phyloP scores from a whole-genome alignment of 37 sponge, comb jelly and placozoan genomes.

The Crambe crambe region DNA sequence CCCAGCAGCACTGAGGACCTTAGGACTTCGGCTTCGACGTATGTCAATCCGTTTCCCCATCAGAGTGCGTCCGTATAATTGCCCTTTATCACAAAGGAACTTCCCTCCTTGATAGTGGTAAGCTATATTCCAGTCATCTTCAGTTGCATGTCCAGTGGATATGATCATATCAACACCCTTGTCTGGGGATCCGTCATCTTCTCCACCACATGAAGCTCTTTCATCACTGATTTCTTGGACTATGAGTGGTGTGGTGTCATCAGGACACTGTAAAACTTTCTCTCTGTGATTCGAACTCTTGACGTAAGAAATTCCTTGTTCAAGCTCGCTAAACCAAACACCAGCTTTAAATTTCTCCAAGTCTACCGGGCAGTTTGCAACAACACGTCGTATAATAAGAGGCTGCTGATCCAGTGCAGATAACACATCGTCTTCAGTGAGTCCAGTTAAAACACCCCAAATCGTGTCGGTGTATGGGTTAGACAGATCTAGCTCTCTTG shows the following conservation, averaged over 20 bases:
- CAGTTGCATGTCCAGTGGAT: constrained; percentile 71
- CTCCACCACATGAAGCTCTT: constrained; percentile 4
- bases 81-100: constrained; percentile 33
- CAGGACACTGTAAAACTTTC: constrained; percentile 5
- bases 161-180: constrained; percentile 67
- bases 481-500: constrained; percentile 57
- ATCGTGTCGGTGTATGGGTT: constrained; percentile 64
- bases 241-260: constrained; percentile 43
- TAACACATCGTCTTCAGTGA: constrained; percentile 48
- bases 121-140: constrained; percentile 55
- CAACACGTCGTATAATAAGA: constrained; percentile 40
- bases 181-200: not conserved
- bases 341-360: constrained; percentile 62
- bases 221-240: constrained; percentile 31
- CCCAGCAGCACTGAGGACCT: constrained; percentile 68
- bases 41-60: not conserved
- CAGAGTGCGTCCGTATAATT: constrained; percentile 21
- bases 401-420: constrained; percentile 47
- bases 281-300: not conserved
- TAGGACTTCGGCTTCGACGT: constrained; percentile 23
- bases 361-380: constrained; percentile 35
- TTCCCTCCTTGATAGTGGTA: constrained; percentile 45
- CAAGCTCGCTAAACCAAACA: constrained; percentile 54
- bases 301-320: constrained; percentile 23
- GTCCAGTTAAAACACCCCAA: constrained; percentile 76